Conservation (phyloP, 2,888 invertebrate genomes). For the Caenorhabditis parvicauda region DNA sequence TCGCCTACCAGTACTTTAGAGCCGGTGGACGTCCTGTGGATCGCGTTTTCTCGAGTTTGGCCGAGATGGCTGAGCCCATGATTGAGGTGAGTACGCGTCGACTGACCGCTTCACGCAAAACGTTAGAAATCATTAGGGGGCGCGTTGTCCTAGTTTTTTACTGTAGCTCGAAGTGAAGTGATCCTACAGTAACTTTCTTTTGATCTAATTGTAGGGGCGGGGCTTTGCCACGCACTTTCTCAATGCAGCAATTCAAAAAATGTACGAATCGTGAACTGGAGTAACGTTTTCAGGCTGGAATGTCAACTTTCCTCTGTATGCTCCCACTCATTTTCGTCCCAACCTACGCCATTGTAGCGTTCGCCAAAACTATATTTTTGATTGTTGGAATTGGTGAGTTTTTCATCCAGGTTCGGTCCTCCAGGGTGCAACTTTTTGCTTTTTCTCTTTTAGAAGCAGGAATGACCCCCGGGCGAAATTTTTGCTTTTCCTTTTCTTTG, state of each 20-base stretch:
- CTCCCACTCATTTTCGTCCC: conserved; percentile 59
- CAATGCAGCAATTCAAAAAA: too few relatives aligned
- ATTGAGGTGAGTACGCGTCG: conserved; percentile 29
- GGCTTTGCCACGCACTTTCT: too few relatives aligned
- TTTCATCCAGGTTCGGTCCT: not conserved
- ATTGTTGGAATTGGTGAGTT: conserved; percentile 37
- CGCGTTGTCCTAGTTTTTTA: too few relatives aligned
- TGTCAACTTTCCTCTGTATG: conserved; percentile 57
- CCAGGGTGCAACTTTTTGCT: not conserved
- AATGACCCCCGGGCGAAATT: not conserved
- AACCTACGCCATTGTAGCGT: conserved; percentile 61
- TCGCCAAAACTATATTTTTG: conserved; percentile 52
- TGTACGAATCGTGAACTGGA: too few relatives aligned
- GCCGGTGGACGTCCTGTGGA: conserved; percentile 38
- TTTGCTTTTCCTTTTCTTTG: not conserved
- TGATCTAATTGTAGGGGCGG: too few relatives aligned
- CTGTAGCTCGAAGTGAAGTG: too few relatives aligned
- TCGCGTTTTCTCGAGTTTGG: conserved; percentile 45
- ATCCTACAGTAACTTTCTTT: too few relatives aligned
- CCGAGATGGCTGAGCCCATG: conserved; percentile 58
- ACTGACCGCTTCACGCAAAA: not conserved
- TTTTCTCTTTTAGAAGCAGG: not conserved
- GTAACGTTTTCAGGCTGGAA: conserved; percentile 28
- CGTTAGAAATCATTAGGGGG: too few relatives aligned
- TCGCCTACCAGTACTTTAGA: conserved; percentile 58